Evolutionary conservation across 1,140 invertebrate genomes (phyloP).

Genomic region (Pomacea maculata): DNA sequence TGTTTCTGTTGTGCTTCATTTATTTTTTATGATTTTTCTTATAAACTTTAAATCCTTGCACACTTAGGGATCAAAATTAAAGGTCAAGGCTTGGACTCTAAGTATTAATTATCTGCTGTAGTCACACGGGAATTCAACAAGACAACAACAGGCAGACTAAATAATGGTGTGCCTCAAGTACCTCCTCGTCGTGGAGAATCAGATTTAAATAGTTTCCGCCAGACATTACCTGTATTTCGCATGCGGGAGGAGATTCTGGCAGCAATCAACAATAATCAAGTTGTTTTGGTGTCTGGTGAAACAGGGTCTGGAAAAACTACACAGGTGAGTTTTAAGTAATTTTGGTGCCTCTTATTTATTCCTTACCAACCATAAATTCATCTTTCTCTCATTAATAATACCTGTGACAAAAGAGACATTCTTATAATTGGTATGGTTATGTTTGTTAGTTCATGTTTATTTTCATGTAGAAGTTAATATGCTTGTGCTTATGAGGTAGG

Average conservation of each 20-base stretch:
- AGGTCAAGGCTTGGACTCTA: background rate
- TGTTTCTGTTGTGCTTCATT: background rate
- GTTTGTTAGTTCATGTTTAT: no score
- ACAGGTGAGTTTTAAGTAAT: slow-evolving; percentile 64
- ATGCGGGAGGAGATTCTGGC: slow-evolving; percentile 63
- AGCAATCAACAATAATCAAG: slow-evolving; percentile 53
- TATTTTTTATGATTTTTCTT: background rate
- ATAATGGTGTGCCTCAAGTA: slow-evolving; percentile 73
- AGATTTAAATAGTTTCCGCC: slow-evolving; percentile 69
- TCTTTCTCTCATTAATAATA: no score
- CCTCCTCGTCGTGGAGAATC: slow-evolving; percentile 67
- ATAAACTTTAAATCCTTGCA: background rate
- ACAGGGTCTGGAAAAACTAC: slow-evolving; percentile 66
- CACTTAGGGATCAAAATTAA: background rate
- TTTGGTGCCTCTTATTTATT: no score
- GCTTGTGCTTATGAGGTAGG: no score
- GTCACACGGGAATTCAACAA: slow-evolving; percentile 54
- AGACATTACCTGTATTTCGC: slow-evolving; percentile 70
- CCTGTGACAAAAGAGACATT: no score
- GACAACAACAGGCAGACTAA: slow-evolving; percentile 71
- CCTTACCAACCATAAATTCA: no score
- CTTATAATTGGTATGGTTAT: no score
- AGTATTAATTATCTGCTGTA: slow-evolving; percentile 16
- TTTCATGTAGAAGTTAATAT: no score
- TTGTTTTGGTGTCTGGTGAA: slow-evolving; percentile 60